Conservation (phyloP, 2,888 invertebrate species). For the Drosophila gaucha region DNA sequence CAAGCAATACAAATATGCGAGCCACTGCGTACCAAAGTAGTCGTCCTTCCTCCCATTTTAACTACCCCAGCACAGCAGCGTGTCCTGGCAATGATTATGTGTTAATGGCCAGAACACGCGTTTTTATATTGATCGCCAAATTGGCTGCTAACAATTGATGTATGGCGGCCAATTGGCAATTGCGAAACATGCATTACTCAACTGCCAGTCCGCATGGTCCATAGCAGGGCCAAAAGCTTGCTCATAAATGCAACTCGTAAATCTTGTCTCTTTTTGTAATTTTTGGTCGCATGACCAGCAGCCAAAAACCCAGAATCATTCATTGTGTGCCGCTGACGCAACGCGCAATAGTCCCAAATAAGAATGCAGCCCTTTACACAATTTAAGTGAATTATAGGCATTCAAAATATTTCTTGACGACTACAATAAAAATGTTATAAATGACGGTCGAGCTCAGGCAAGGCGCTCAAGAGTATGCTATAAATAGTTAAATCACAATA, state of each 20-base stretch:
- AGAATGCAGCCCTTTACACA: conserved; percentile 13
- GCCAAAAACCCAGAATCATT: conserved; percentile 47
- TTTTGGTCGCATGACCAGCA: conserved; percentile 38
- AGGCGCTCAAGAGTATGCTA: neutral
- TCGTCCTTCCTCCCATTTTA: conserved; percentile 28
- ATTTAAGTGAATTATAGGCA: conserved; percentile 1
- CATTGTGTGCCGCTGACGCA: conserved; percentile 40
- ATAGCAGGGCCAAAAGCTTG: conserved; percentile 33
- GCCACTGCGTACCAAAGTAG: conserved; percentile 26
- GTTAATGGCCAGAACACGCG: conserved; percentile 38
- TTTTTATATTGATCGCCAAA: conserved; percentile 71
- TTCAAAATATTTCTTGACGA: conserved; percentile 2
- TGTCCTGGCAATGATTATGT: conserved; percentile 16
- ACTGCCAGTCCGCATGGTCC: conserved; percentile 10
- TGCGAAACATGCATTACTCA: conserved; percentile 68
- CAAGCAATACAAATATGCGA: conserved; percentile 52
- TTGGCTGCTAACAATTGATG: conserved; percentile 77
- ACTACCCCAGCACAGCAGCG: conserved; percentile 21
- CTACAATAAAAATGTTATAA: conserved; percentile 1
- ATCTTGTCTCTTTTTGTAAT: conserved; percentile 46
- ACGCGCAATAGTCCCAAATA: conserved; percentile 29
- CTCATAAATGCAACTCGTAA: conserved; percentile 74
- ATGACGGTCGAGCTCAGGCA: no score
- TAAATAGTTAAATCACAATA: neutral
- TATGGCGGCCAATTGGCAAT: conserved; percentile 58